Percentiles rank a stretch among this genome's conserved stretches.
Conservation (phyloP, 2,113 vertebrate genomes). For the Alethe diademata region DNA sequence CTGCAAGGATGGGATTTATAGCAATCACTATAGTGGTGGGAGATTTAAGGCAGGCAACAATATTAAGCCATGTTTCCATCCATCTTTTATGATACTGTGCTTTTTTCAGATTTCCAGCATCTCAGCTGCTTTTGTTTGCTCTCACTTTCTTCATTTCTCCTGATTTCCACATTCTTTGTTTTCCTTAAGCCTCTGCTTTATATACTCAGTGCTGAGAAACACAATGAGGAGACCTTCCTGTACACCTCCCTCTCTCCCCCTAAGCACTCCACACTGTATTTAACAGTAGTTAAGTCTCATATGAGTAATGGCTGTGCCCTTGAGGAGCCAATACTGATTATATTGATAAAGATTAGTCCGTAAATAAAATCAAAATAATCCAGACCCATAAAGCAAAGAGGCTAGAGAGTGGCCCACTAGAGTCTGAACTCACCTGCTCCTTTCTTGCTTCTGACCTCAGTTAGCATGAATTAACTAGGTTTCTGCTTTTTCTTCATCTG, state of each 20-base stretch:
- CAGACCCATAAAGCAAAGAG: not conserved
- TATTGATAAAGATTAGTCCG: not conserved
- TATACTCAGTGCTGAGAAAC: not conserved
- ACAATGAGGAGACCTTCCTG: not conserved
- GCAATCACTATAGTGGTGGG: not conserved
- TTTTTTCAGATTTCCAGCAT: not conserved
- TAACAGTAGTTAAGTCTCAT: not conserved
- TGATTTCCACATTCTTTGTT: not conserved
- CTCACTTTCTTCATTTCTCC: not conserved
- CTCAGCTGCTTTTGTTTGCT: not conserved
- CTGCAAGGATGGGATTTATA: not conserved
- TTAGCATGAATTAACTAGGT: not conserved
- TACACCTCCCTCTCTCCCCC: not conserved
- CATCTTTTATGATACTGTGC: not conserved
- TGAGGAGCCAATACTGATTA: not conserved
- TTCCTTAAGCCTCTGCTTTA: not conserved
- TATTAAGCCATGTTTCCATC: not conserved
- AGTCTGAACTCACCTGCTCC: not conserved
- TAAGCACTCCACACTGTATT: not conserved
- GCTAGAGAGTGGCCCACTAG: not conserved
- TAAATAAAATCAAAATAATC: not conserved
- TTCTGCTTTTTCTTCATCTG: not conserved
- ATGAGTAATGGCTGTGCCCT: not conserved
- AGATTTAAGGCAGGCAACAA: not conserved
- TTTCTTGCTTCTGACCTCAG: not conserved